A percentile compares a stretch with the other conserved stretches of the same genome.
These are phyloP conservation scores for Ellobium chinense DNA, from an alignment of 2,888 invertebrate genomes.

Conservation along the genomic window DNA sequence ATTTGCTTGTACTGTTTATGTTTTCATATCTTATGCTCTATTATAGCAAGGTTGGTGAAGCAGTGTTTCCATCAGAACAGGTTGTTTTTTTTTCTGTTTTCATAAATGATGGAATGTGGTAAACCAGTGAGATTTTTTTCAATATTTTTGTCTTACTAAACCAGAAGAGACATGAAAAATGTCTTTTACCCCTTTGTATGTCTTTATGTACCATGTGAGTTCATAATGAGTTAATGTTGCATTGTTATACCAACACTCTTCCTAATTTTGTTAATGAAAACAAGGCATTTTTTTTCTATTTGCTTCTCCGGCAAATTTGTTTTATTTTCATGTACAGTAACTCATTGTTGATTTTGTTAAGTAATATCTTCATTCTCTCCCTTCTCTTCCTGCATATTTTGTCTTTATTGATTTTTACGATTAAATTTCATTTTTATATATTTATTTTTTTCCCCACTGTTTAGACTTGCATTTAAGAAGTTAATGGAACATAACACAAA, in stretches of 20 bases:
- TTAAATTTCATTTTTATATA: constrained; percentile 1
- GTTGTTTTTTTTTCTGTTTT: neutral
- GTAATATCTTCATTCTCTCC: neutral
- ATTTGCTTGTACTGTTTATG: neutral
- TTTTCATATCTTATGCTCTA: neutral
- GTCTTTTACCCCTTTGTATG: too few species aligned
- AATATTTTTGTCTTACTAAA: too few species aligned
- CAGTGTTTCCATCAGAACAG: neutral
- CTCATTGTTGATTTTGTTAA: constrained; percentile 5
- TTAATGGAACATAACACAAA: too few species aligned
- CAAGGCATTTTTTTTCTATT: too few species aligned
- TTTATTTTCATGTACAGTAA: neutral
- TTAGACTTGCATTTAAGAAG: too few species aligned
- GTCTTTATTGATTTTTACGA: too few species aligned
- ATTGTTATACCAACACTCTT: too few species aligned
- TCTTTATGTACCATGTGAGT: too few species aligned
- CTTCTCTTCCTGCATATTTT: neutral
- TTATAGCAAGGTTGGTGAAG: neutral
- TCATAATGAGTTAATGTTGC: too few species aligned
- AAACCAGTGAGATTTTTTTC: neutral
- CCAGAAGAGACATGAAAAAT: too few species aligned
- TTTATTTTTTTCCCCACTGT: too few species aligned
- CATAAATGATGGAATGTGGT: neutral
- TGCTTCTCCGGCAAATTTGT: neutral
- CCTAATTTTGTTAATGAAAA: neutral